Conservation (phyloP, 1,140 invertebrate species). For the Drosophila quadrilineata region DNA sequence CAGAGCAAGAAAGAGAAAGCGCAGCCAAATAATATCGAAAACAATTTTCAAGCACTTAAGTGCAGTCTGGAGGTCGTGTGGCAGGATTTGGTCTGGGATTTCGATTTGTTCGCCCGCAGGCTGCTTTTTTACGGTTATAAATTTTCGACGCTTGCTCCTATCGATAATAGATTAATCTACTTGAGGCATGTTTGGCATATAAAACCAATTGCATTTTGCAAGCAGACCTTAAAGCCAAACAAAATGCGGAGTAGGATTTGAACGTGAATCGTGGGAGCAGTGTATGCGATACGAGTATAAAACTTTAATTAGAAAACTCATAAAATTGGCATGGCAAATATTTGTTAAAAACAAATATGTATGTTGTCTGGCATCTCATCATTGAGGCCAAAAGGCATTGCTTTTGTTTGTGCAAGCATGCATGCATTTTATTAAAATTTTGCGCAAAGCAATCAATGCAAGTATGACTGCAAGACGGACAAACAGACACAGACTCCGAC, state of each 20-base stretch:
- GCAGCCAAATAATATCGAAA: constrained; percentile 77
- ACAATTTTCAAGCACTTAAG: constrained; percentile 80
- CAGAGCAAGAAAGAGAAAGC: constrained; percentile 21
- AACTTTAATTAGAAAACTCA: constrained; percentile 47
- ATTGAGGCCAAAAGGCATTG: constrained; percentile 36
- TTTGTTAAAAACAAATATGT: constrained; percentile 44
- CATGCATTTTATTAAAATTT: constrained; percentile 68
- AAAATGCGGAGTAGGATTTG: background rate
- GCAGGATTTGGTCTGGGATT: constrained; percentile 2
- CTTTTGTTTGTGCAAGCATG: constrained; percentile 55
- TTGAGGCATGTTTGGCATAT: constrained; percentile 74
- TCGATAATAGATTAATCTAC: constrained; percentile 81
- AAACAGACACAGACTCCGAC: constrained; percentile 4
- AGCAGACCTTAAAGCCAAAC: background rate
- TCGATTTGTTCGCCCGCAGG: constrained; percentile 43
- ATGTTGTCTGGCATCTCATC: constrained; percentile 38
- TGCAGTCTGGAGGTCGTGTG: constrained; percentile 64
- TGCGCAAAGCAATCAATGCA: constrained; percentile 45
- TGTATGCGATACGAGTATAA: background rate
- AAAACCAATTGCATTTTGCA: constrained; percentile 33
- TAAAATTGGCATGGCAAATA: constrained; percentile 47
- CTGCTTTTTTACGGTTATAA: constrained; percentile 70
- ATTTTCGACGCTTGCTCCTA: constrained; percentile 77
- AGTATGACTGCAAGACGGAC: constrained; percentile 21
- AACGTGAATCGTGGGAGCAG: background rate